Percentiles rank a stretch among this genome's conserved stretches.
These are phyloP conservation scores for Panurus biarmicus DNA, from an alignment of 2,113 vertebrate genomes.

Conservation along the genomic window DNA sequence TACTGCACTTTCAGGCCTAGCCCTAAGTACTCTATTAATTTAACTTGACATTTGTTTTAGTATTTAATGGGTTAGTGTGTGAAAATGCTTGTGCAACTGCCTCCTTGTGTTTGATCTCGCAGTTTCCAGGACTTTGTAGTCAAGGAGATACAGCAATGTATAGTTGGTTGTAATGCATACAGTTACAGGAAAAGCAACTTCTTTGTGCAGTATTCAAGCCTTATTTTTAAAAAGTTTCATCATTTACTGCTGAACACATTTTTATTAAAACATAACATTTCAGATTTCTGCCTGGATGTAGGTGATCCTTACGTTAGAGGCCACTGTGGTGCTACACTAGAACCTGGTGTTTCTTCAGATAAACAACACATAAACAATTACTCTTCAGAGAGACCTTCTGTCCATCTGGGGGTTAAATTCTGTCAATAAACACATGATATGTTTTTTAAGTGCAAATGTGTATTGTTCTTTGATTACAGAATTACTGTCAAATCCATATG, in stretches of 20 bases:
- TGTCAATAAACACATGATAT: neutral
- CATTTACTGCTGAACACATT: neutral
- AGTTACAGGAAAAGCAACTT: neutral
- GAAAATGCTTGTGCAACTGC: slow-evolving; percentile 20
- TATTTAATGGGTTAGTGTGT: slow-evolving; percentile 26
- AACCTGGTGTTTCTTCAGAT: neutral
- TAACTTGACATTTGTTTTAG: slow-evolving; percentile 38
- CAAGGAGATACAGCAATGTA: neutral
- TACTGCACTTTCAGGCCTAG: slow-evolving; percentile 27
- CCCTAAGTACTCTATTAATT: slow-evolving; percentile 48
- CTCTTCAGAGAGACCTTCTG: neutral
- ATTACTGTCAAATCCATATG: neutral
- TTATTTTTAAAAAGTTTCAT: neutral
- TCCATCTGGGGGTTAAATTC: neutral
- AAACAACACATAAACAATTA: neutral
- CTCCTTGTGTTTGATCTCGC: neutral
- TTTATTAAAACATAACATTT: neutral
- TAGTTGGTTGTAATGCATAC: neutral
- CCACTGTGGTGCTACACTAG: neutral
- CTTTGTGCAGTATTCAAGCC: neutral
- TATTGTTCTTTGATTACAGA: neutral
- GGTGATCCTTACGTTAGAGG: neutral
- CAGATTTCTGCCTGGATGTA: neutral
- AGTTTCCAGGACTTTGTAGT: neutral
- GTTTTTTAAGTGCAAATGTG: neutral